Evolutionary conservation across 2,888 invertebrate genomes (phyloP).

Genomic region (Meta bourneti): DNA sequence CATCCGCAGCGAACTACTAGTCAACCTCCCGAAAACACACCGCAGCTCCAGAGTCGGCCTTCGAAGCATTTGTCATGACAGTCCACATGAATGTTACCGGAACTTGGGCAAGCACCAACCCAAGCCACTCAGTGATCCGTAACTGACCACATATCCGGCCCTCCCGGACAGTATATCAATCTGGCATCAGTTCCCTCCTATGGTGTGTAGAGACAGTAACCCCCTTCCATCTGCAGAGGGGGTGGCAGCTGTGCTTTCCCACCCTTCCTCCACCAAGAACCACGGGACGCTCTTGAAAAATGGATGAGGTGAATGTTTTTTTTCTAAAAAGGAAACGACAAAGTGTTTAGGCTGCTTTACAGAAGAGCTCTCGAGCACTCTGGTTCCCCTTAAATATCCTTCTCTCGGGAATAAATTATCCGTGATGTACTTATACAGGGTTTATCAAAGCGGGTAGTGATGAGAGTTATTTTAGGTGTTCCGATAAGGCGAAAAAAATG

Average conservation of each 20-base stretch:
- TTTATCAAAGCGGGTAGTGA: too few relatives aligned
- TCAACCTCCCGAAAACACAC: neutral
- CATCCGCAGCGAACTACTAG: conserved; percentile 12
- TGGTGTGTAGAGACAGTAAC: too few relatives aligned
- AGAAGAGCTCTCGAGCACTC: neutral
- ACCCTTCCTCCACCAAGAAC: neutral
- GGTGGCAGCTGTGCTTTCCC: neutral
- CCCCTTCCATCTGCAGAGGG: neutral
- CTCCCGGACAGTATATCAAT: conserved; percentile 46
- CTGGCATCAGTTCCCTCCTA: conserved; percentile 40
- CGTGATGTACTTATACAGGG: neutral
- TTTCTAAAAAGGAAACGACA: conserved; percentile 1
- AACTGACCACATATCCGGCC: conserved; percentile 55
- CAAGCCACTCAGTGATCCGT: conserved; percentile 40
- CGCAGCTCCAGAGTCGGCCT: neutral
- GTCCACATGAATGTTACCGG: conserved; percentile 28
- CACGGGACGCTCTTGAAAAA: conserved; percentile 29
- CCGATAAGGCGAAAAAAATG: too few relatives aligned
- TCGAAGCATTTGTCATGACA: conserved; percentile 25
- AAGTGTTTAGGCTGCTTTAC: too few relatives aligned
- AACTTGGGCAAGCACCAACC: conserved; percentile 32
- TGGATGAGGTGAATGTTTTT: neutral
- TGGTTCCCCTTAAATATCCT: neutral
- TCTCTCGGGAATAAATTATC: conserved; percentile 30
- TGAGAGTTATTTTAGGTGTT: too few relatives aligned